phyloP scores from a whole-genome alignment of 2,113 vertebrate species.

The Dromaius novaehollandiae region DNA sequence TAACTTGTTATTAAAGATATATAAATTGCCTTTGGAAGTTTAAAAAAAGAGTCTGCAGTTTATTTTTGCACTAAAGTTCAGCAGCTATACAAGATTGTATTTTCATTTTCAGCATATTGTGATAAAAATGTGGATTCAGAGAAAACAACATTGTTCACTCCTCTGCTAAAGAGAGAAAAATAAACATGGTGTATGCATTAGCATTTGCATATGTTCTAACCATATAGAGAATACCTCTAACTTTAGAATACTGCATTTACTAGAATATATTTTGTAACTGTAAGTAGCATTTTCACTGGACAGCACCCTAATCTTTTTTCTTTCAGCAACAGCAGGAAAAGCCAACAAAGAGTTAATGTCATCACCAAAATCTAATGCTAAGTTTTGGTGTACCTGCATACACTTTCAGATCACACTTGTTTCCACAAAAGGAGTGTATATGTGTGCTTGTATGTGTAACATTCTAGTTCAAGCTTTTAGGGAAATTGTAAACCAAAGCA shows the following conservation, averaged over 20 bases:
- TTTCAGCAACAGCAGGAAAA: background rate
- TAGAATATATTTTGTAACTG: background rate
- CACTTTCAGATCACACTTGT: background rate
- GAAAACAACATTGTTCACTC: background rate
- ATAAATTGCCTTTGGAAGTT: background rate
- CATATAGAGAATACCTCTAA: background rate
- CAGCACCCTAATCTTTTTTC: background rate
- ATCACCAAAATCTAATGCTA: background rate
- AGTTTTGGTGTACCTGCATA: background rate
- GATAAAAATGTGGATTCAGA: background rate
- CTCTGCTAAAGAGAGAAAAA: background rate
- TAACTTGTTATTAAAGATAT: background rate
- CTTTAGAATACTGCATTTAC: background rate
- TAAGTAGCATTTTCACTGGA: background rate
- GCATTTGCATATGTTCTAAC: background rate
- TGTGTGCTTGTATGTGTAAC: background rate
- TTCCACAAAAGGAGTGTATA: background rate
- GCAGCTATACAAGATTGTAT: background rate
- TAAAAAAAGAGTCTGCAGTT: background rate
- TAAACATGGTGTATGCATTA: accelerated
- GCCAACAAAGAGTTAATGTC: background rate
- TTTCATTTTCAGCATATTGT: background rate
- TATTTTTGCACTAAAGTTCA: background rate
- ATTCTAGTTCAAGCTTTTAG: background rate
- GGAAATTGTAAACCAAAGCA: background rate